Evolutionary conservation across 1,140 invertebrate species (phyloP).

Genomic region (Anadara kagoshimensis): DNA sequence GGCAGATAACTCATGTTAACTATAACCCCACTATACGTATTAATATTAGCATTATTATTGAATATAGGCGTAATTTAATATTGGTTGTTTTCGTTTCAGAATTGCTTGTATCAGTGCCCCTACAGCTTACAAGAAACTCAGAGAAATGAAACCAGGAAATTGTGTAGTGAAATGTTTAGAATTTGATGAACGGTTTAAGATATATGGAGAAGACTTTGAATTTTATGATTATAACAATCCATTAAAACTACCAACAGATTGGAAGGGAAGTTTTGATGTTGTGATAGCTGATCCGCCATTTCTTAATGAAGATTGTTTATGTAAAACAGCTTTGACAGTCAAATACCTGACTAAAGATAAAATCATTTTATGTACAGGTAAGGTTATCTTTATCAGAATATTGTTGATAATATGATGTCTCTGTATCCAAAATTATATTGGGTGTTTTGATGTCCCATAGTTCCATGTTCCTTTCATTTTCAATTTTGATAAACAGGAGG

Average conservation of each 20-base stretch:
- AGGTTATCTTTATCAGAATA: neutral
- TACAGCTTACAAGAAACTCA: conserved; percentile 83
- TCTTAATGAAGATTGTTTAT: conserved; percentile 92
- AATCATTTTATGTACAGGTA: conserved; percentile 93
- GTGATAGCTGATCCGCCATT: conserved; percentile 96
- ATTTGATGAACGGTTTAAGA: conserved; percentile 86
- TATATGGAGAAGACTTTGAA: conserved; percentile 87
- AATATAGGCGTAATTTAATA: neutral
- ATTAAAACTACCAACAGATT: conserved; percentile 80
- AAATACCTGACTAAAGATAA: conserved; percentile 85
- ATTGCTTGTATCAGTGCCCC: conserved; percentile 94
- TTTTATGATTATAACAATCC: conserved; percentile 93
- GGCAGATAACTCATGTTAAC: neutral
- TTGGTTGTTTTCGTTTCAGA: conserved; percentile 55
- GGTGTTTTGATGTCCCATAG: too few species aligned
- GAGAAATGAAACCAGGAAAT: conserved; percentile 59
- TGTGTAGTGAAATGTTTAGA: conserved; percentile 73
- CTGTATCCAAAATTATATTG: too few species aligned
- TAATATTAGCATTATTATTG: neutral
- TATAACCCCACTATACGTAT: neutral
- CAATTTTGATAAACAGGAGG: too few species aligned
- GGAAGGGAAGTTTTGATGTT: conserved; percentile 83
- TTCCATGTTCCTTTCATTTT: too few species aligned
- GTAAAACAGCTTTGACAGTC: conserved; percentile 87
- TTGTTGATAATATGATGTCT: too few species aligned